phyloP scores from a whole-genome alignment of 2,113 vertebrate genomes.

The Vulpes vulpes region DNA sequence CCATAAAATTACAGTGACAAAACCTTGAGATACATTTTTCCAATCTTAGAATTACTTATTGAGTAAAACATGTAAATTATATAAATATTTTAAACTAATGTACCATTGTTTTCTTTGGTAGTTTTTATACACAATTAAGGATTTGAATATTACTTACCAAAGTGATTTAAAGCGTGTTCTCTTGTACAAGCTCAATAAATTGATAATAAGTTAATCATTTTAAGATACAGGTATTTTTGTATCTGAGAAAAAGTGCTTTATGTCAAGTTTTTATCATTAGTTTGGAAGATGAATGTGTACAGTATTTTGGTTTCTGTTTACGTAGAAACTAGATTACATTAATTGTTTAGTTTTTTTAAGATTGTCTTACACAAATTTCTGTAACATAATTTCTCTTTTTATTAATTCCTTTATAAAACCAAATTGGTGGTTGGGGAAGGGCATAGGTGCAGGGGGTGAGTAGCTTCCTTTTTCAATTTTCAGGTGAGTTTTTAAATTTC shows the following conservation, averaged over 20 bases:
- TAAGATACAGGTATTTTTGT: background rate
- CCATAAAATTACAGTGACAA: background rate
- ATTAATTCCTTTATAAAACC: background rate
- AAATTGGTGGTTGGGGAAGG: background rate
- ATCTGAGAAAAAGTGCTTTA: background rate
- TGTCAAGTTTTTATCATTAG: background rate
- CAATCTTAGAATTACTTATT: background rate
- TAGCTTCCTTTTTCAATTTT: background rate
- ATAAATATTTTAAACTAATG: constrained; percentile 36
- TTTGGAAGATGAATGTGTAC: constrained; percentile 31
- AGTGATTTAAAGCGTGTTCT: background rate
- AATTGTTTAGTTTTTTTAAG: background rate
- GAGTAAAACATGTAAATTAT: background rate
- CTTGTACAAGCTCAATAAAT: background rate
- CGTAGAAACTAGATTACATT: background rate
- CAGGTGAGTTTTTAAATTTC: background rate
- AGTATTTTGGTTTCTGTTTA: background rate
- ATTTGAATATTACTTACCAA: constrained; percentile 1
- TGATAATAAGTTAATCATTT: background rate
- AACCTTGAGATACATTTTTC: background rate
- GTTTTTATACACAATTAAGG: background rate
- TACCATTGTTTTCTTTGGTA: constrained; percentile 5
- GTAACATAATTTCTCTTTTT: constrained; percentile 12
- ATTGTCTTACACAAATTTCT: background rate
- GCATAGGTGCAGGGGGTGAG: background rate